Conservation (phyloP, 2,888 invertebrate species). For the Panopea generosa region DNA sequence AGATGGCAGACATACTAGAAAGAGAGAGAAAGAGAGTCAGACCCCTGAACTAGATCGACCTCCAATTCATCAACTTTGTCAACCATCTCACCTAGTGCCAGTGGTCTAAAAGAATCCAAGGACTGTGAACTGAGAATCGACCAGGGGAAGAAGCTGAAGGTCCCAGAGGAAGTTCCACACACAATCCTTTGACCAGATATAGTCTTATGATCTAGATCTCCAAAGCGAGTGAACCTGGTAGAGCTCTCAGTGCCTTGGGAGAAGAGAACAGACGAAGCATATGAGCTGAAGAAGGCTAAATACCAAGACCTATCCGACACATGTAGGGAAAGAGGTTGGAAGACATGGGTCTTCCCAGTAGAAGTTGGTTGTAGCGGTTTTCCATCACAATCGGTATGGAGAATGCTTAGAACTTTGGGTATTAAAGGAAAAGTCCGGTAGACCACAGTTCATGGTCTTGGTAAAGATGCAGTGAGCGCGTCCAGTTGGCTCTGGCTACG, state of each 20-base stretch:
- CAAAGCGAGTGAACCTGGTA: background rate
- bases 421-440: too few species aligned
- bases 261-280: background rate
- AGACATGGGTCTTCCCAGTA: conserved; percentile 1
- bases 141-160: background rate
- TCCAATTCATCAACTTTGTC: background rate
- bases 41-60: background rate
- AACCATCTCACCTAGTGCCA: background rate
- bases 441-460: too few species aligned
- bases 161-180: background rate
- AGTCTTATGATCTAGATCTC: background rate
- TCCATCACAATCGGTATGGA: too few species aligned
- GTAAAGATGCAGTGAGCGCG: too few species aligned
- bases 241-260: background rate
- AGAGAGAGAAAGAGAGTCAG: too few species aligned
- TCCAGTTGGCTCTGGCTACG: too few species aligned
- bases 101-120: background rate
- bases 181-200: conserved; percentile 2
- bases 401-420: too few species aligned
- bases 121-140: background rate
- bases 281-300: conserved; percentile 1
- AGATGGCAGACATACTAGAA: too few species aligned
- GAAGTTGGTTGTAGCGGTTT: too few species aligned
- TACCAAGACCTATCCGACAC: background rate
- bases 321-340: too few species aligned